Evolutionary conservation across 2,888 invertebrate genomes (phyloP).

Genomic region (Deladenus siricidicola): DNA sequence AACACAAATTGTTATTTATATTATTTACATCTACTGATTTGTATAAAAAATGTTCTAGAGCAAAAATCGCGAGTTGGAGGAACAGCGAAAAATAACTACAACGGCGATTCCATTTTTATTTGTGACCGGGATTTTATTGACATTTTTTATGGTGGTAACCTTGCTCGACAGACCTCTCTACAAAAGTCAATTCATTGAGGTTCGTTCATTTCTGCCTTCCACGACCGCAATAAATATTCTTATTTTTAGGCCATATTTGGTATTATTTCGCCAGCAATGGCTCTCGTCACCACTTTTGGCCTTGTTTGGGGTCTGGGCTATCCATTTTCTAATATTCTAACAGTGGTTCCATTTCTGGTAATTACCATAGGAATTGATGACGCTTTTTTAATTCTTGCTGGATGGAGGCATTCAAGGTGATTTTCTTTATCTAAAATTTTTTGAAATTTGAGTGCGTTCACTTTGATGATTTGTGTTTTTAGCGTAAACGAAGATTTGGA

Average conservation of each 20-base stretch:
- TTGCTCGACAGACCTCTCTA: constrained; percentile 40
- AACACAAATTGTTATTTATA: no score
- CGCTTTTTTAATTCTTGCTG: constrained; percentile 48
- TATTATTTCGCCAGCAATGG: constrained; percentile 48
- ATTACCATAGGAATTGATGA: constrained; percentile 51
- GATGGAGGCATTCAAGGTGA: constrained; percentile 49
- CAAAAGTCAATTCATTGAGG: constrained; percentile 46
- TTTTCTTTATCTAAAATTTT: constrained; percentile 14
- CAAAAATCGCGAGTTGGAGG: constrained; percentile 42
- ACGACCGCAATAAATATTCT: neutral
- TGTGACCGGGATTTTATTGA: constrained; percentile 40
- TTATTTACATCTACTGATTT: no score
- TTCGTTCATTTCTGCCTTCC: no score
- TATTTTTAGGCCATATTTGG: constrained; percentile 41
- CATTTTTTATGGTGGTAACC: constrained; percentile 44
- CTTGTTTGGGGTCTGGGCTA: constrained; percentile 40
- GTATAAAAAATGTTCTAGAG: constrained; percentile 13
- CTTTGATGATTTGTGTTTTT: no score
- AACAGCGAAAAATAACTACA: constrained; percentile 43
- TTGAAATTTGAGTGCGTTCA: no score
- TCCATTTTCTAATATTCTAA: constrained; percentile 50
- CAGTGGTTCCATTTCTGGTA: constrained; percentile 49
- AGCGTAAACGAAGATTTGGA: constrained; percentile 22
- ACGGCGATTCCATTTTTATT: constrained; percentile 43
- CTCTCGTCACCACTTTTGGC: constrained; percentile 45